A percentile compares a stretch with the other conserved stretches of the same genome.
These are phyloP conservation scores for Aegypius monachus DNA, from an alignment of 2,113 vertebrate species.

Conservation along the genomic window DNA sequence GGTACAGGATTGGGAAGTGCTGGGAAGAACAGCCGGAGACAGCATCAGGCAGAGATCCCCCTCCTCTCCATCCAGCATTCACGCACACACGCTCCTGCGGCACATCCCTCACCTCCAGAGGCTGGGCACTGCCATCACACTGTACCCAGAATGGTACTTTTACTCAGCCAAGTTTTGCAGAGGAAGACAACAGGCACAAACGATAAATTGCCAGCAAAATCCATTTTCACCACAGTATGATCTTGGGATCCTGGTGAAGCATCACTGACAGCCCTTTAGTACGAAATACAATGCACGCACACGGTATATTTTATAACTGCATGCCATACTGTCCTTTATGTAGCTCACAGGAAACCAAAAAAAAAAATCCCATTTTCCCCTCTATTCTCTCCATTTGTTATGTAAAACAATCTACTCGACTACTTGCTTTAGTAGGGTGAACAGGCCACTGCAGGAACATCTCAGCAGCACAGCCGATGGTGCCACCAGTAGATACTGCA, in stretches of 20 bases:
- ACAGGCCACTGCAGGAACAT: not conserved
- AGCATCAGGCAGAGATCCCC: not conserved
- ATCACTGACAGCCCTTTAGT: not conserved
- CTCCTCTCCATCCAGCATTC: fast-evolving
- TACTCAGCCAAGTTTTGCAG: not conserved
- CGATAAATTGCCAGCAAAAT: not conserved
- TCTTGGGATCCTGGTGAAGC: not conserved
- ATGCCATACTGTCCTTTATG: not conserved
- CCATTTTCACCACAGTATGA: not conserved
- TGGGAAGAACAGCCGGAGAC: not conserved
- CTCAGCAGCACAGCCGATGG: not conserved
- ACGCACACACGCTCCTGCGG: not conserved
- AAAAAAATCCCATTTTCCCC: not conserved
- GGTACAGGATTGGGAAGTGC: not conserved
- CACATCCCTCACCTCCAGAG: not conserved
- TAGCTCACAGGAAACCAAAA: not conserved
- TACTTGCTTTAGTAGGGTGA: not conserved
- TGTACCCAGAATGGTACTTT: not conserved
- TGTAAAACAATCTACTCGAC: not conserved
- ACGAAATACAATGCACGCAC: not conserved
- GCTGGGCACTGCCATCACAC: fast-evolving
- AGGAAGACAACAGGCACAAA: not conserved
- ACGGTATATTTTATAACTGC: not conserved
- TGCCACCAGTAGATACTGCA: not conserved
- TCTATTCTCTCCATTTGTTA: not conserved